Percentiles rank a stretch among this genome's conserved stretches.
These are phyloP conservation scores for Trachemys scripta DNA, from an alignment of 2,113 vertebrate species.

Conservation along the genomic window DNA sequence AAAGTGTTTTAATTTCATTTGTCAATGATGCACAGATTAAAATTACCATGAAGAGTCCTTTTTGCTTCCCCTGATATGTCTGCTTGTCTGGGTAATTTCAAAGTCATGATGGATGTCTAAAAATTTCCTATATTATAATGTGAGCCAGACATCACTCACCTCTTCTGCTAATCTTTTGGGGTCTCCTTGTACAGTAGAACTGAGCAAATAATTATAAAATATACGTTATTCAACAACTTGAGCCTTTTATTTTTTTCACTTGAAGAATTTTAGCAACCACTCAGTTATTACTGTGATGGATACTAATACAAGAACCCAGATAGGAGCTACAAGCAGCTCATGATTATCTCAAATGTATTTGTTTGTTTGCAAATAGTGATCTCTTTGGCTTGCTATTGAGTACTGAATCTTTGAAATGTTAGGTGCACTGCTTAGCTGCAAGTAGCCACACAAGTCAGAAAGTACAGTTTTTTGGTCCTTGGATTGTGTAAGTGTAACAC, in stretches of 20 bases:
- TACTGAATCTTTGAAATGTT: neutral
- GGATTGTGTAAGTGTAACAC: neutral
- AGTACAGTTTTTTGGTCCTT: neutral
- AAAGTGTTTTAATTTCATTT: neutral
- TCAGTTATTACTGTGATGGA: neutral
- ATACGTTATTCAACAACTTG: neutral
- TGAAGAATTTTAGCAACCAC: neutral
- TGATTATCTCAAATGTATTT: neutral
- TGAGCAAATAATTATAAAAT: neutral
- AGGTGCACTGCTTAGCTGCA: neutral
- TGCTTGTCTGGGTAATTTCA: neutral
- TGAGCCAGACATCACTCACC: neutral
- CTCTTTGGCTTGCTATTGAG: neutral
- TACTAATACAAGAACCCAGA: neutral
- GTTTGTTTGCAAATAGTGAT: neutral
- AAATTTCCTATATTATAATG: neutral
- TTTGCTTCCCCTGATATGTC: neutral
- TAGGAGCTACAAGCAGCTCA: neutral
- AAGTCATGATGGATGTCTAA: neutral
- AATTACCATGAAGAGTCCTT: neutral
- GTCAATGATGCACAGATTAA: neutral
- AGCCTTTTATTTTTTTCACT: neutral
- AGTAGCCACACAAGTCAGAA: neutral
- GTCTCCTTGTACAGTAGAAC: neutral
- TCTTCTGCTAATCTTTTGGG: neutral